Percentiles rank a stretch among this genome's conserved stretches.
phyloP scores from a whole-genome alignment of 2,797 vertebrate genomes.

The Dipus sagitta region DNA sequence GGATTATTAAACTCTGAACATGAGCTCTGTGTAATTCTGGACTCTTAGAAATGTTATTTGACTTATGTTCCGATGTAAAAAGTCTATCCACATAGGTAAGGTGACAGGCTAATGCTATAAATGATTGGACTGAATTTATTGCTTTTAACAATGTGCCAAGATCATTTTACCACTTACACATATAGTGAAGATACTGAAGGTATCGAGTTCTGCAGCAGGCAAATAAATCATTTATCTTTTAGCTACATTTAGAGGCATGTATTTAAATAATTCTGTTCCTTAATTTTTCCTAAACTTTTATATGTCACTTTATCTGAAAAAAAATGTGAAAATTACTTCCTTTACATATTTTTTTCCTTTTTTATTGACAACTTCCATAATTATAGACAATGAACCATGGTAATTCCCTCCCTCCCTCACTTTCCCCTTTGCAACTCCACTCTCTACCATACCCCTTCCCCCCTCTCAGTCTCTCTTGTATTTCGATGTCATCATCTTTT shows the following conservation, averaged over 20 bases:
- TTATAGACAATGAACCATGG: too few species aligned
- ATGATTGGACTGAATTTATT: conserved; percentile 40
- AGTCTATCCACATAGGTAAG: not conserved
- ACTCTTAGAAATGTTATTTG: not conserved
- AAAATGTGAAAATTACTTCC: conserved; percentile 32
- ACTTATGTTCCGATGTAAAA: not conserved
- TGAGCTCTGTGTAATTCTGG: not conserved
- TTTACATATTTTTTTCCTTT: not conserved
- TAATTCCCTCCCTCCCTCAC: too few species aligned
- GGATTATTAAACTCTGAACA: conserved; percentile 39
- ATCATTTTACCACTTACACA: not conserved
- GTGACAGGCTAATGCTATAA: conserved; percentile 38
- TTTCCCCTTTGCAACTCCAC: too few species aligned
- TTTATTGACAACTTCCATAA: too few species aligned
- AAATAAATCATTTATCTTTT: conserved; percentile 1
- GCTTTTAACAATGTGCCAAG: not conserved
- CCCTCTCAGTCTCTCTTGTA: too few species aligned
- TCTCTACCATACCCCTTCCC: too few species aligned
- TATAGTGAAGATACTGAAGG: conserved; percentile 18
- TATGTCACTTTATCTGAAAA: conserved; percentile 22
- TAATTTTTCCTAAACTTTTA: conserved; percentile 54
- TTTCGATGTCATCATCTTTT: too few species aligned
- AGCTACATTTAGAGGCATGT: not conserved
- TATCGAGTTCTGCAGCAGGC: not conserved
- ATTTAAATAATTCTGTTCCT: conserved; percentile 44